Evolutionary conservation across 2,797 vertebrate species (phyloP).

Genomic region (Paedocypris micromegethes): DNA sequence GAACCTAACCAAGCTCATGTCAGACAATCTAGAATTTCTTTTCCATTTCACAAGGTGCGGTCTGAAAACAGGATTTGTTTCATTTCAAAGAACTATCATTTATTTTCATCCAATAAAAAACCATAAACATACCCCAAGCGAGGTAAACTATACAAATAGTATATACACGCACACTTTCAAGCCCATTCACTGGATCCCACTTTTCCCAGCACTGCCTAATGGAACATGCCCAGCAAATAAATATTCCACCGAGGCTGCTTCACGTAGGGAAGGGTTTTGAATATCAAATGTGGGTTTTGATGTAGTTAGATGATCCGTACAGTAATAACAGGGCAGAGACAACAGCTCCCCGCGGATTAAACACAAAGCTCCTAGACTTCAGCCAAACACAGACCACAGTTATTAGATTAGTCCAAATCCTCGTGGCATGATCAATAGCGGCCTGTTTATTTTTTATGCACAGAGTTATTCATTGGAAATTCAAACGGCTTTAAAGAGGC

Average conservation of each 20-base stretch:
- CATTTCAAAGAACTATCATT: conserved; percentile 31
- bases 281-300: conserved; percentile 46
- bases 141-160: conserved; percentile 22
- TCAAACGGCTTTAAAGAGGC: conserved; percentile 66
- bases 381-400: conserved; percentile 50
- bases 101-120: conserved; percentile 27
- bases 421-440: conserved; percentile 71
- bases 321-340: conserved; percentile 46
- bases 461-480: conserved; percentile 71
- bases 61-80: conserved; percentile 32
- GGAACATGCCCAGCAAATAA: conserved; percentile 34
- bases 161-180: neutral
- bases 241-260: conserved; percentile 33
- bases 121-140: conserved; percentile 1
- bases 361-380: conserved; percentile 42
- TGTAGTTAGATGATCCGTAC: conserved; percentile 41
- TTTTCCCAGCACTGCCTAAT: conserved; percentile 34
- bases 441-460: conserved; percentile 70
- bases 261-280: conserved; percentile 38
- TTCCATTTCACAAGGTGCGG: conserved; percentile 7
- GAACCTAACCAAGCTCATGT: conserved; percentile 5
- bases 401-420: conserved; percentile 68
- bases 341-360: conserved; percentile 52
- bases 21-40: conserved; percentile 4
- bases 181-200: conserved; percentile 9